Base-by-base conservation (phyloP, 2,113 vertebrate species). In the Ploceus nigricollis region DNA sequence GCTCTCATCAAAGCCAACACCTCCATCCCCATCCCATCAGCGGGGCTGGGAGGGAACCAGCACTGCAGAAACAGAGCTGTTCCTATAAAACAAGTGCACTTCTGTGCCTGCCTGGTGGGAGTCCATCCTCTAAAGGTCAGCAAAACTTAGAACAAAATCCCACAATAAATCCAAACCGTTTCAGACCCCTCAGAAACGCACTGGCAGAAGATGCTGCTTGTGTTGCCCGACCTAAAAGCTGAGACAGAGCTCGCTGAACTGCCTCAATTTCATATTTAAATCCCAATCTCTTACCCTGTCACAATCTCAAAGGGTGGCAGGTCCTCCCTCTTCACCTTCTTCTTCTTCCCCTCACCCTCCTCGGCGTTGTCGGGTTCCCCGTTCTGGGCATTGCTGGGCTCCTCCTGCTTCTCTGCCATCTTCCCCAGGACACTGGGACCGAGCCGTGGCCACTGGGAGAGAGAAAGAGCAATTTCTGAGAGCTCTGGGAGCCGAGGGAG, bases 281-380 rank as follows among this genome's bases (percentile, higher is more conserved):
- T 7, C 15, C 27, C 33, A 18, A 31, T n/a, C n/a, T 97, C 98
- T 97, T 97, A 99, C 99, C 99, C 99, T 28, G 97, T 97, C 77
- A 99, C 98, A 60, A 99, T 99, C 96, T 99, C 99, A 87, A 99
- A 99, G 0, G 99, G 99, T 6, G 99, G 99, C 83, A 99, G 97
- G 50, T 99, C 98, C 66, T 98, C 98, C 82, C 98, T 93, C 83
- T 98, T 97, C 3, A 96, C 60, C 77, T 98, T 97, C 8, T 98
- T 97, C 56, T 97, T 91, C 71, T 98, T 96, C 11, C 75, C 92
- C 50, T 94, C 97, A 0, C 94, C 87, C 42, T 95, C 95, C 75
- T 96, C 96, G 2, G 90, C 25, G 0, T 89, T 95, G 70, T 97
- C 97, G 23, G 92, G 96, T 20, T 98, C 98, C 15, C 98, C 97